phyloP scores from a whole-genome alignment of 2,113 vertebrate species.

The Lepisosteus osseus region DNA sequence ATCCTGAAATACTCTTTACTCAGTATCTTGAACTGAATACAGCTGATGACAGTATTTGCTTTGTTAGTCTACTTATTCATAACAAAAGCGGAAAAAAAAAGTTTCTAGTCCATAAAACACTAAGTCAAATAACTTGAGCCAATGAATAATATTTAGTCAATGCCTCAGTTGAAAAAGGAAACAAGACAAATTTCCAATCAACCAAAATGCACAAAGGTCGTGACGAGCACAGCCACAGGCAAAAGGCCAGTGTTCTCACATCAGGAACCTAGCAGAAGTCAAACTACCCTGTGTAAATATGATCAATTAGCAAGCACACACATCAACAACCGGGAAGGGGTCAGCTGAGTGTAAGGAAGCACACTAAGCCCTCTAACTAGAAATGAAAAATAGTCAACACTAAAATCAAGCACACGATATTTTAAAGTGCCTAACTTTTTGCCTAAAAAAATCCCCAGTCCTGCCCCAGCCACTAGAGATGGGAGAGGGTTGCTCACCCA shows the following conservation, averaged over 20 bases:
- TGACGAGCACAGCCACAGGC: background rate
- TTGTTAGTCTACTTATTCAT: no score
- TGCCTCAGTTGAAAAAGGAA: background rate
- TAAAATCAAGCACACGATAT: no score
- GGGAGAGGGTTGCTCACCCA: no score
- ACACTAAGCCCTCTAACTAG: background rate
- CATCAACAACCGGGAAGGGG: background rate
- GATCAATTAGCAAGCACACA: background rate
- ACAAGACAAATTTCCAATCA: background rate
- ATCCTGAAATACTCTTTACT: no score
- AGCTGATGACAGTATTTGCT: background rate
- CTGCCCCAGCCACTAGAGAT: no score
- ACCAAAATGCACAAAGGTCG: slow-evolving; percentile 6
- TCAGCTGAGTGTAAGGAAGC: background rate
- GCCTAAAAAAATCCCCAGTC: no score
- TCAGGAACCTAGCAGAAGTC: background rate
- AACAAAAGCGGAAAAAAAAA: no score
- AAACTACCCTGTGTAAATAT: background rate
- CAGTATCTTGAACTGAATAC: no score
- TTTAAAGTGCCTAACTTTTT: no score
- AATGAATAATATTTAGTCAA: background rate
- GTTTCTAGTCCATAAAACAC: no score
- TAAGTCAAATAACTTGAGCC: background rate
- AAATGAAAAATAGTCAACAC: background rate
- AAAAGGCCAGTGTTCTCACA: background rate